Percentiles rank a stretch among this genome's conserved stretches.
Evolutionary conservation across 2,888 invertebrate species (phyloP).

Genomic region (Sabatieria punctata): DNA sequence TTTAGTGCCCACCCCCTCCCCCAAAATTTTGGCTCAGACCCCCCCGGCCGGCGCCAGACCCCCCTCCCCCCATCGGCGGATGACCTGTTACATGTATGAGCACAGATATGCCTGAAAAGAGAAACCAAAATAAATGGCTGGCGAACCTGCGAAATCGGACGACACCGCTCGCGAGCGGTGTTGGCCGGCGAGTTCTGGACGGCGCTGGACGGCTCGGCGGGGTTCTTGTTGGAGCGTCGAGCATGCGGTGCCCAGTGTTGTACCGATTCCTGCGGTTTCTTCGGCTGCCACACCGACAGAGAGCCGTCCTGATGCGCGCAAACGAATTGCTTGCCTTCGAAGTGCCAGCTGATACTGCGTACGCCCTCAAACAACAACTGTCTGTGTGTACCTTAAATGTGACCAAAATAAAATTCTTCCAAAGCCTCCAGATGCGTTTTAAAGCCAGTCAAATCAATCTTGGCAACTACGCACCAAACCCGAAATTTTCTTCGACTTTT

Average conservation of each 20-base stretch:
- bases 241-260: background rate
- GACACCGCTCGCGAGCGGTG: background rate
- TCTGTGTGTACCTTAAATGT: too few relatives aligned
- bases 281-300: constrained; percentile 74
- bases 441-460: too few relatives aligned
- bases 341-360: constrained; percentile 82
- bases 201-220: background rate
- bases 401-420: too few relatives aligned
- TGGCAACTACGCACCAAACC: too few relatives aligned
- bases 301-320: constrained; percentile 83
- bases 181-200: too few relatives aligned
- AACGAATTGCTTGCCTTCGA: constrained; percentile 94
- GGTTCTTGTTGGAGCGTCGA: background rate
- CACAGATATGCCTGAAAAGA: background rate
- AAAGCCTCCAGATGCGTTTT: too few relatives aligned
- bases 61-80: too few relatives aligned
- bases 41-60: too few relatives aligned
- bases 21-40: too few relatives aligned
- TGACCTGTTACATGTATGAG: too few relatives aligned
- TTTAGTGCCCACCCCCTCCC: too few relatives aligned
- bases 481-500: too few relatives aligned
- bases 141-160: background rate
- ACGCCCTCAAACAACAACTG: constrained; percentile 43
- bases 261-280: constrained; percentile 33
- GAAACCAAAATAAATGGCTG: background rate